Evolutionary conservation across 1,140 invertebrate species (phyloP), one percentile per base, ranked within the genome.

Genomic region (Tetragnatha versicolor): DNA sequence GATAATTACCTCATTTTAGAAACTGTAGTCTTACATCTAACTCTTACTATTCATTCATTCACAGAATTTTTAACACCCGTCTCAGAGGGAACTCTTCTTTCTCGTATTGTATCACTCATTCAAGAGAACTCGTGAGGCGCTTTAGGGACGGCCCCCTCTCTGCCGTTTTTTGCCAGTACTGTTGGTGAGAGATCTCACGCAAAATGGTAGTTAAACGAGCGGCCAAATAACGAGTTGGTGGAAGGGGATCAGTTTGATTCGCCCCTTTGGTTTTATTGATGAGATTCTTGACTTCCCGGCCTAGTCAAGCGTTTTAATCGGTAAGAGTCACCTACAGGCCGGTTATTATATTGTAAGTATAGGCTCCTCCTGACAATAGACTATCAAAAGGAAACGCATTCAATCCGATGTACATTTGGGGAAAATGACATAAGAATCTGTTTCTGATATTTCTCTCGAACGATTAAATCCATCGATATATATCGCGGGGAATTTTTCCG

Each of bases 161-260:
- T 58, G 29, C 22, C 35, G 39, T 58, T 58, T 55, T 55, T 12
- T 31, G 27, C 33, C 5, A n/a, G 17, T 31, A 51, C 20, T 42
- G 7, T 42, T 25, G 9, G 60, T 39, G n/a, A n/a, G 33, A 39
- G 42, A 42, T 66, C 49, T 39, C 9, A 29, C 27, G 14, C 27
- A 45, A 65, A 65, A 66, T 66, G 63, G 25, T 31, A 42, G 63
- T 66, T 66, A 66, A 66, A 49, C 39, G 63, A 66, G n/a, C 25
- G n/a, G 49, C n/a, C 25, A 51, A 7, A 51, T 51, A 51, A 51
- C 20, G 25, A 20, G 25, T 51, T 42, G 14, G 39, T 17, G 20
- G 33, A 66, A 47, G 29, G 27, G 10, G 25, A 17, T 33, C 22
- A 58, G 9, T 33, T 55, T 14, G 27, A 42, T 45, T 22, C 22